These are phyloP conservation scores for Rhagium mordax DNA, from an alignment of 2,888 invertebrate species.

Conservation along the genomic window DNA sequence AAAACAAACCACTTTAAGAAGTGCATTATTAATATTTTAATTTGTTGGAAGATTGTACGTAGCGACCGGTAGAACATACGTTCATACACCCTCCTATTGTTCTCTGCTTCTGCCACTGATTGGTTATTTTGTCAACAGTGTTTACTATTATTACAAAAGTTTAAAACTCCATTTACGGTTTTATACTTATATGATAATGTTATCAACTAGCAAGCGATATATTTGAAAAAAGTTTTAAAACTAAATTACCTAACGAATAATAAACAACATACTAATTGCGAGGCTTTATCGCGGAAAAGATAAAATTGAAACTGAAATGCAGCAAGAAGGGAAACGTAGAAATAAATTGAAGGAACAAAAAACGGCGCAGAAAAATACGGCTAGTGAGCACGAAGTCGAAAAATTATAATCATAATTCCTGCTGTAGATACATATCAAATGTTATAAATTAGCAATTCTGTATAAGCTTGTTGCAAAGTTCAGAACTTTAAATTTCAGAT, in stretches of 20 bases:
- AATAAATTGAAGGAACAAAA: constrained; percentile 45
- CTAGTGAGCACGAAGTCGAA: constrained; percentile 61
- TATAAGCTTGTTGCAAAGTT: constrained; percentile 59
- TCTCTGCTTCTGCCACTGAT: too few relatives aligned
- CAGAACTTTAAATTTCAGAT: constrained; percentile 61
- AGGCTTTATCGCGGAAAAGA: neutral
- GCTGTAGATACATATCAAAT: constrained; percentile 66
- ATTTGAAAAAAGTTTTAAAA: constrained; percentile 16
- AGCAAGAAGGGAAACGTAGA: constrained; percentile 37
- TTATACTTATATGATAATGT: constrained; percentile 2
- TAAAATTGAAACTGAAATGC: constrained; percentile 8
- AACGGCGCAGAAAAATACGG: constrained; percentile 57
- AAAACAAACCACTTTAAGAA: constrained; percentile 18
- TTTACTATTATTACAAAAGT: neutral
- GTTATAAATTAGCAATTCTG: constrained; percentile 65
- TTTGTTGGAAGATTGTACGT: neutral
- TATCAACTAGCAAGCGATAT: neutral
- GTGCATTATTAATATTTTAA: constrained; percentile 9
- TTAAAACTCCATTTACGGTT: constrained; percentile 23
- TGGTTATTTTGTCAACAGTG: neutral
- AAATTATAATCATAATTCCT: constrained; percentile 67
- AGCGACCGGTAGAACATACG: neutral
- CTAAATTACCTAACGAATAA: constrained; percentile 18
- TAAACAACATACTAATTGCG: constrained; percentile 30
- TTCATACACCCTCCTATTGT: too few relatives aligned